Conservation (phyloP, 2,113 vertebrate species). For the Nothobranchius kuhntae region DNA sequence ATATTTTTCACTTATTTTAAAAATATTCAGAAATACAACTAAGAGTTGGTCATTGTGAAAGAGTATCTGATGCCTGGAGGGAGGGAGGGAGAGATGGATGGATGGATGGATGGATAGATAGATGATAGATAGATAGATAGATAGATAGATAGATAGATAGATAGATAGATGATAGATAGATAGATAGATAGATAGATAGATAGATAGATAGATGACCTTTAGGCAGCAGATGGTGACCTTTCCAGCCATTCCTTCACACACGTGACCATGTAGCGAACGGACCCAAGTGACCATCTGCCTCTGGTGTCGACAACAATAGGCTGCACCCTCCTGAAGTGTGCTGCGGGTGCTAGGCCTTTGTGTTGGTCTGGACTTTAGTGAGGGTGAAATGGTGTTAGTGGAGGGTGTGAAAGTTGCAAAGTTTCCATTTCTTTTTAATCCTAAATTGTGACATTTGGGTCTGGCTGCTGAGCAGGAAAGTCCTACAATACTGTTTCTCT, state of each 20-base stretch:
- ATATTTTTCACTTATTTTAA: too few species aligned
- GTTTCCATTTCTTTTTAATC: not conserved
- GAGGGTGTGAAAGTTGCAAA: not conserved
- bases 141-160: too few species aligned
- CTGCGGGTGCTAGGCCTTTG: conserved; percentile 56
- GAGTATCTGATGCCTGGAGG: too few species aligned
- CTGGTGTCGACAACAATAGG: conserved; percentile 60
- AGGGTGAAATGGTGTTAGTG: conserved; percentile 24
- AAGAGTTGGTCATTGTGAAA: too few species aligned
- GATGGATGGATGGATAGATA: not conserved
- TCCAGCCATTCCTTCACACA: conserved; percentile 68
- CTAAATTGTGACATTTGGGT: too few species aligned
- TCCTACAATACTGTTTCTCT: too few species aligned
- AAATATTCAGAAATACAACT: too few species aligned
- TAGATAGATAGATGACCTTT: conserved; percentile 54
- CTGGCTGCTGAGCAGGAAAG: too few species aligned
- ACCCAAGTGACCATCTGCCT: conserved; percentile 72
- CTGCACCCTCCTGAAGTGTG: conserved; percentile 66
- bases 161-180: too few species aligned
- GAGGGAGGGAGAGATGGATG: not conserved
- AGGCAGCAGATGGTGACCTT: conserved; percentile 72
- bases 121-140: too few species aligned
- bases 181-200: too few species aligned
- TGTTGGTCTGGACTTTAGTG: conserved; percentile 30
- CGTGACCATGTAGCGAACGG: conserved; percentile 51